These are phyloP conservation scores for Oncorhynchus tshawytscha DNA, from an alignment of 2,113 vertebrate species.

Conservation along the genomic window DNA sequence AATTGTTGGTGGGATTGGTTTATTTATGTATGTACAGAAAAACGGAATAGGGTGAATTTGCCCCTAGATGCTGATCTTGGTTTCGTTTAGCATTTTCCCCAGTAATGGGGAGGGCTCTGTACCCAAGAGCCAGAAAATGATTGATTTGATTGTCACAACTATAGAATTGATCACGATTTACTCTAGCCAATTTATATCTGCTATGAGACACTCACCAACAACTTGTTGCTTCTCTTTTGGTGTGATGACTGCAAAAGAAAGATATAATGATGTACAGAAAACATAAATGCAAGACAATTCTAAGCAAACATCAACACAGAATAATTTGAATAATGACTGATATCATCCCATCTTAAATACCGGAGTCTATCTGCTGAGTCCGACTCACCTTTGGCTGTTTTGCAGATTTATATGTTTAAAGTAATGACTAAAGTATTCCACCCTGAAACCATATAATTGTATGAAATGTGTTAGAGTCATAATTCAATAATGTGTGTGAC, in stretches of 20 bases:
- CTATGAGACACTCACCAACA: constrained; percentile 69
- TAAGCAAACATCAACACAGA: not conserved
- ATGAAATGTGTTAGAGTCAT: too few relatives aligned
- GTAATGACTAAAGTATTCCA: too few relatives aligned
- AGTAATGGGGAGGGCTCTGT: too few relatives aligned
- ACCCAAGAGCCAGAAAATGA: not conserved
- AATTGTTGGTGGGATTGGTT: too few relatives aligned
- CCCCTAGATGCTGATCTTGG: too few relatives aligned
- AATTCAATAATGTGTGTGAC: too few relatives aligned
- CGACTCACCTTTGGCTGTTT: constrained; percentile 87
- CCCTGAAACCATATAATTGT: too few relatives aligned
- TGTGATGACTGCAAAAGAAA: constrained; percentile 72
- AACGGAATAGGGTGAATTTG: too few relatives aligned
- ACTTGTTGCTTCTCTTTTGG: constrained; percentile 60
- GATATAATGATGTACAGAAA: not conserved
- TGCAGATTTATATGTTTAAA: constrained; percentile 67
- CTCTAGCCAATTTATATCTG: not conserved
- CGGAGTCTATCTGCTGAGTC: not conserved
- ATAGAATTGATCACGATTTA: not conserved
- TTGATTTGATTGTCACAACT: not conserved
- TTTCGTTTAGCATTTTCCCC: too few relatives aligned
- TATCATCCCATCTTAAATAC: not conserved
- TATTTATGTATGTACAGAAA: too few relatives aligned
- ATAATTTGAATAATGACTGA: not conserved
- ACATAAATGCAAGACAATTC: not conserved